A percentile compares a stretch with the other conserved stretches of the same genome.
Conservation (phyloP, 2,113 vertebrate species). For the Hiodon tergisus region DNA sequence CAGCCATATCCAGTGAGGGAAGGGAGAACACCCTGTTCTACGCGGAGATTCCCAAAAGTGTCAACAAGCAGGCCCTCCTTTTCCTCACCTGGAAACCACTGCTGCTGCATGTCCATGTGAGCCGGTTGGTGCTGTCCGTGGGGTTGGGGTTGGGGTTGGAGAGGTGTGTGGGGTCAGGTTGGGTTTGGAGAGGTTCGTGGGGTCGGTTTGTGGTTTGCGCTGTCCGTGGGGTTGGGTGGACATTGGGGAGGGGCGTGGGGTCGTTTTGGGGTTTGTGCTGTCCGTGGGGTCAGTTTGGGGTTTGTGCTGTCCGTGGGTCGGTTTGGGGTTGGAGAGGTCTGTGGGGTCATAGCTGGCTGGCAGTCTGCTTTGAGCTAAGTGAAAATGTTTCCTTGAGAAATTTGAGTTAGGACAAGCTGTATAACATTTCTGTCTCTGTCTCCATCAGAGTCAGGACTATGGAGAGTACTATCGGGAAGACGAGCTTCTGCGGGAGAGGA, state of each 20-base stretch:
- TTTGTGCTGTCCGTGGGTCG: neutral
- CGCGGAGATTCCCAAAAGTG: slow-evolving; percentile 71
- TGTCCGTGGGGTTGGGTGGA: no score
- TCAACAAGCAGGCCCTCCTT: slow-evolving; percentile 66
- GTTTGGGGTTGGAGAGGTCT: no score
- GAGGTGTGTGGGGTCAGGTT: no score
- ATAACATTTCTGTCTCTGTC: slow-evolving; percentile 21
- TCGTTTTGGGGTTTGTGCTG: no score
- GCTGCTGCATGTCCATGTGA: slow-evolving; percentile 73
- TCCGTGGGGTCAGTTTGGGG: no score
- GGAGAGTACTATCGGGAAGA: slow-evolving; percentile 77
- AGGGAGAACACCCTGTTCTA: slow-evolving; percentile 77
- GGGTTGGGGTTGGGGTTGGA: no score
- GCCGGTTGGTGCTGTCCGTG: neutral
- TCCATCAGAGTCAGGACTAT: slow-evolving; percentile 64
- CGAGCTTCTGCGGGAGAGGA: slow-evolving; percentile 70
- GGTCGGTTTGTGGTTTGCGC: neutral
- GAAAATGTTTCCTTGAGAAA: no score
- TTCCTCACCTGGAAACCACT: slow-evolving; percentile 76
- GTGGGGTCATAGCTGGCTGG: no score
- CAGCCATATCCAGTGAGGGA: slow-evolving; percentile 76
- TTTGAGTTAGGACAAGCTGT: no score
- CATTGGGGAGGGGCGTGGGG: no score
- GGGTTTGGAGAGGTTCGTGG: no score
- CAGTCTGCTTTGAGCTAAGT: no score